phyloP scores from a whole-genome alignment of 2,113 vertebrate species.

The Bostrychus sinensis region DNA sequence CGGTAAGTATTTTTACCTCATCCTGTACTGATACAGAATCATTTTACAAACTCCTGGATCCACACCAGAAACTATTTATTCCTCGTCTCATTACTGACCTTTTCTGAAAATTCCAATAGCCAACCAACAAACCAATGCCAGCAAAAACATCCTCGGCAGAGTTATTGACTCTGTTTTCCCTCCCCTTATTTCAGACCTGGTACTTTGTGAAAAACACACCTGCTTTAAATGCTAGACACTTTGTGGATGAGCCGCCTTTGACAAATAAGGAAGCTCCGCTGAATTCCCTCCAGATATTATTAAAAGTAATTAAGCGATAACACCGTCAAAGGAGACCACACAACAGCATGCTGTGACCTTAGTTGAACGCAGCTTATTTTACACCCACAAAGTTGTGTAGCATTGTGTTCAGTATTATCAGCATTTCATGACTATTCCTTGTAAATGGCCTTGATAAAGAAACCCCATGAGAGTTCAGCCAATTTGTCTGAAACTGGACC shows the following conservation, averaged over 20 bases:
- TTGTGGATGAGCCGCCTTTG: constrained; percentile 24
- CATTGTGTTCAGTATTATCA: constrained; percentile 32
- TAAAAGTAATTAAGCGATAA: constrained; percentile 36
- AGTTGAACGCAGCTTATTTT: background rate
- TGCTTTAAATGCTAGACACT: constrained; percentile 22
- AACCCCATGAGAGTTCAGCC: constrained; percentile 11
- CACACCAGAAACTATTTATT: too few species aligned
- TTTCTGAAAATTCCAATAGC: background rate
- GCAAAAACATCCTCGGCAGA: background rate
- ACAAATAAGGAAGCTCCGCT: constrained; percentile 19
- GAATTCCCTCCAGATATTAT: constrained; percentile 24
- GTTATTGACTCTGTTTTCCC: background rate
- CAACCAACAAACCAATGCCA: too few species aligned
- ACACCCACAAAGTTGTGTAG: constrained; percentile 7
- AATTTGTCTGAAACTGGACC: constrained; percentile 18
- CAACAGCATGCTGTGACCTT: constrained; percentile 2
- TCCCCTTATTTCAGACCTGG: background rate
- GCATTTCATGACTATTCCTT: constrained; percentile 27
- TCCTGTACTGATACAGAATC: too few species aligned
- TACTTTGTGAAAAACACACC: background rate
- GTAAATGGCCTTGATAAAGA: constrained; percentile 38
- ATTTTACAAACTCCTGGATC: too few species aligned
- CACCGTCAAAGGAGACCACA: background rate
- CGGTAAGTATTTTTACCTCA: too few species aligned
- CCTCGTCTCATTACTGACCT: background rate